Evolutionary conservation across 1,140 invertebrate species (phyloP).

Genomic region (Grapholita molesta): DNA sequence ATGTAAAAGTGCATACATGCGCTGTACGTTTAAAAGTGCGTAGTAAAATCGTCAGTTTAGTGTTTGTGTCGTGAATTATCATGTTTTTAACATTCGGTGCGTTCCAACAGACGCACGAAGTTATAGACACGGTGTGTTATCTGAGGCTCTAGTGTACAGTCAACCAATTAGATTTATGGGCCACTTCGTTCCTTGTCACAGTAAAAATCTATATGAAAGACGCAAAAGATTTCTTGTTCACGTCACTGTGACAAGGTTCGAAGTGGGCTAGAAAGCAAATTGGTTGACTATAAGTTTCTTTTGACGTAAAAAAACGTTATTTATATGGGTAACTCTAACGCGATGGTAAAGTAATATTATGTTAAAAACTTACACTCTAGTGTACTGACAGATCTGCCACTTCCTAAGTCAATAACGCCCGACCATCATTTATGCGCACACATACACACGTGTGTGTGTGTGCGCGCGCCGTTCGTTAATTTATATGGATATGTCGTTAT

Average conservation of each 20-base stretch:
- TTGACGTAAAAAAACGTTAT: no score
- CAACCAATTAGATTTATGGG: no score
- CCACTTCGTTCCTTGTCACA: no score
- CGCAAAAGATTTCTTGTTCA: no score
- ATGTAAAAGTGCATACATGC: background rate
- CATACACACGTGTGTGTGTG: background rate
- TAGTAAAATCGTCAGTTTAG: background rate
- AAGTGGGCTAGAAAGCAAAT: no score
- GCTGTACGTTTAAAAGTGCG: background rate
- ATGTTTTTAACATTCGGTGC: constrained; percentile 13
- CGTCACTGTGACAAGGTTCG: no score
- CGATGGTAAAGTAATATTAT: no score
- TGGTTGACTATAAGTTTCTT: no score
- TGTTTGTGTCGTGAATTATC: constrained; percentile 10
- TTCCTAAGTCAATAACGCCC: background rate
- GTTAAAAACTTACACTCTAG: no score
- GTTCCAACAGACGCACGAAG: background rate
- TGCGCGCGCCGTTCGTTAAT: background rate
- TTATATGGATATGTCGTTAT: background rate
- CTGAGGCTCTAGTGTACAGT: no score
- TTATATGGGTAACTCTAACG: no score
- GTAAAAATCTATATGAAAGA: no score
- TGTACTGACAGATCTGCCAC: background rate
- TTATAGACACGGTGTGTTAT: background rate
- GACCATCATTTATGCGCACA: background rate